These are phyloP conservation scores for Eristalinus sepulchralis DNA, from an alignment of 2,888 invertebrate genomes.

Conservation along the genomic window DNA sequence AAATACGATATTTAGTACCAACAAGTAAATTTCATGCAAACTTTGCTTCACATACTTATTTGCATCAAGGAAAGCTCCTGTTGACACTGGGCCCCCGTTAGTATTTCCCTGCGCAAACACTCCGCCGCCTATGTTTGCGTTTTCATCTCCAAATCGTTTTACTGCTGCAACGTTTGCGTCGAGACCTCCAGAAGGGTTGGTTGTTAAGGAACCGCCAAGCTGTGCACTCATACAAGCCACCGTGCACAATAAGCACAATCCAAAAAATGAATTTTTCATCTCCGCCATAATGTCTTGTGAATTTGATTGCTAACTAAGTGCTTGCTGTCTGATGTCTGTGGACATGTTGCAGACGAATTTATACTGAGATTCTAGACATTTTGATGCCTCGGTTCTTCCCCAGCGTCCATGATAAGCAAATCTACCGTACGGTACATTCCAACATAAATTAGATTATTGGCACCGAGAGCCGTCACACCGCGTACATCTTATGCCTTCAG, in stretches of 20 bases:
- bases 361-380: background rate
- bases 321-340: background rate
- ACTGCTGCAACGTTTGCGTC: conserved; percentile 68
- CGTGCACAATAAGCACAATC: no score
- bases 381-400: background rate
- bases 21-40: no score
- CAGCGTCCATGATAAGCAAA: background rate
- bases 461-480: no score
- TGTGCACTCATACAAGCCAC: conserved; percentile 33
- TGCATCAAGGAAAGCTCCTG: conserved; percentile 74
- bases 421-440: background rate
- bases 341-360: background rate
- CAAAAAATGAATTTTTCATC: conserved; percentile 21
- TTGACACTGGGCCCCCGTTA: conserved; percentile 73
- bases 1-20: background rate
- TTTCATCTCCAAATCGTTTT: conserved; percentile 72
- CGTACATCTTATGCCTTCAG: no score
- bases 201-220: conserved; percentile 65
- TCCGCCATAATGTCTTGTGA: background rate
- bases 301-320: background rate
- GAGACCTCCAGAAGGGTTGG: conserved; percentile 73
- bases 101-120: conserved; percentile 75
- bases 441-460: background rate
- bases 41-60: conserved; percentile 77
- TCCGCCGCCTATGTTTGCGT: conserved; percentile 73